Evolutionary conservation across 1,140 invertebrate species (phyloP).

Genomic region (Drosophila nigromelanica): DNA sequence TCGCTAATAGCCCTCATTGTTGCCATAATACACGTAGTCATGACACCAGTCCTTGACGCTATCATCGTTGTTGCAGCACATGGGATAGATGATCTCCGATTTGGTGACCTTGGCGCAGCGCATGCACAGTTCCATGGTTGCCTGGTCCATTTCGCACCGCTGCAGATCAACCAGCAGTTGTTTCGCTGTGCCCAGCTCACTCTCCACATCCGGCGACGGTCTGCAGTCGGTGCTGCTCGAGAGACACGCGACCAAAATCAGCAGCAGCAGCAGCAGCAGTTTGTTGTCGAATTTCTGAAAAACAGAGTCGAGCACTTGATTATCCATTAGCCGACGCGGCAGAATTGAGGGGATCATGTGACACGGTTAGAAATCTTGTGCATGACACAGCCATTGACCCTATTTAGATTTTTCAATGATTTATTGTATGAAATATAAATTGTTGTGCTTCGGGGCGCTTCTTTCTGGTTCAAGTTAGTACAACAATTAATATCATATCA

Average conservation of each 20-base stretch:
- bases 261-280: slow-evolving; percentile 13
- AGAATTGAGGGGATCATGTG: slow-evolving; percentile 29
- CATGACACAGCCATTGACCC: slow-evolving; percentile 34
- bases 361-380: slow-evolving; percentile 21
- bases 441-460: slow-evolving; percentile 29
- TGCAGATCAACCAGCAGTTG: slow-evolving; percentile 56
- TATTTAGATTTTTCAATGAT: slow-evolving; percentile 24
- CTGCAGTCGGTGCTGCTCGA: slow-evolving; percentile 7
- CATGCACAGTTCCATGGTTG: slow-evolving; percentile 84
- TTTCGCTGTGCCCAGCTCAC: background rate
- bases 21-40: slow-evolving; percentile 73
- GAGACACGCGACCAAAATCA: slow-evolving; percentile 24
- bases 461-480: slow-evolving; percentile 37
- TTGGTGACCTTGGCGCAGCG: slow-evolving; percentile 85
- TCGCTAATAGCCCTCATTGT: slow-evolving; percentile 24
- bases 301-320: slow-evolving; percentile 10
- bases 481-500: slow-evolving; percentile 20
- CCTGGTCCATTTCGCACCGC: slow-evolving; percentile 64
- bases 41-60: slow-evolving; percentile 83
- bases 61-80: slow-evolving; percentile 84
- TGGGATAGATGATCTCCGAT: slow-evolving; percentile 84
- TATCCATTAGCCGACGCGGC: slow-evolving; percentile 10
- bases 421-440: slow-evolving; percentile 26
- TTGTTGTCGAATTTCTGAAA: slow-evolving; percentile 49
- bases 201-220: slow-evolving; percentile 31